These are phyloP conservation scores for Alosa alosa DNA, from an alignment of 2,113 vertebrate species.

Conservation along the genomic window DNA sequence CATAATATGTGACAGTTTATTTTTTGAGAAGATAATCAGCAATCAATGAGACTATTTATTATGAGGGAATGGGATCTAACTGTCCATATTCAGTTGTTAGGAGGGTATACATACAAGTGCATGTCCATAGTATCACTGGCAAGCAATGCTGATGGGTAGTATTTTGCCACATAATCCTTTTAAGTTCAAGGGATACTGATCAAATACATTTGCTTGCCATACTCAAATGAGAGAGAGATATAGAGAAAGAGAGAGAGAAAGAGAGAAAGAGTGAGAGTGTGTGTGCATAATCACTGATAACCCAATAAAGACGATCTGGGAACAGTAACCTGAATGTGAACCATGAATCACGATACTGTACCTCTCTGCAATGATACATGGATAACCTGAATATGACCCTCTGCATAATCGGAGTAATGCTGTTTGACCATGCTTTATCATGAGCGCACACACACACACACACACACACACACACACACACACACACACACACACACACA, in stretches of 20 bases:
- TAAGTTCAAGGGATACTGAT: neutral
- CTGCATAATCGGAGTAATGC: slow-evolving; percentile 37
- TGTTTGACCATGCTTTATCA: slow-evolving; percentile 22
- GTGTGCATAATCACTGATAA: neutral
- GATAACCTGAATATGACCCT: slow-evolving; percentile 42
- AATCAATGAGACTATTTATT: neutral
- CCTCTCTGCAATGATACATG: slow-evolving; percentile 23
- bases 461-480: slow-evolving; percentile 8
- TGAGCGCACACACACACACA: neutral
- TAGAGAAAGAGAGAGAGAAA: neutral
- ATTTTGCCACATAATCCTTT: neutral
- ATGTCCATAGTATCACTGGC: neutral
- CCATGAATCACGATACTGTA: slow-evolving; percentile 2
- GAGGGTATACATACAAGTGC: neutral
- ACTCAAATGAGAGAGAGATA: neutral
- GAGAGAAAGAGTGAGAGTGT: neutral
- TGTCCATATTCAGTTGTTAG: neutral
- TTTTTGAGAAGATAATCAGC: too few species aligned
- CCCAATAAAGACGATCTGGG: slow-evolving; percentile 9
- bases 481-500: neutral
- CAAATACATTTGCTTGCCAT: neutral
- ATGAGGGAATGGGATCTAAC: neutral
- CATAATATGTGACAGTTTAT: neutral
- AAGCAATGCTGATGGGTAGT: neutral
- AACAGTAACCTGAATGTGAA: slow-evolving; percentile 23